Percentiles rank a stretch among this genome's conserved stretches.
Conservation (phyloP, 2,888 invertebrate species). For the Chloromyia formosa region DNA sequence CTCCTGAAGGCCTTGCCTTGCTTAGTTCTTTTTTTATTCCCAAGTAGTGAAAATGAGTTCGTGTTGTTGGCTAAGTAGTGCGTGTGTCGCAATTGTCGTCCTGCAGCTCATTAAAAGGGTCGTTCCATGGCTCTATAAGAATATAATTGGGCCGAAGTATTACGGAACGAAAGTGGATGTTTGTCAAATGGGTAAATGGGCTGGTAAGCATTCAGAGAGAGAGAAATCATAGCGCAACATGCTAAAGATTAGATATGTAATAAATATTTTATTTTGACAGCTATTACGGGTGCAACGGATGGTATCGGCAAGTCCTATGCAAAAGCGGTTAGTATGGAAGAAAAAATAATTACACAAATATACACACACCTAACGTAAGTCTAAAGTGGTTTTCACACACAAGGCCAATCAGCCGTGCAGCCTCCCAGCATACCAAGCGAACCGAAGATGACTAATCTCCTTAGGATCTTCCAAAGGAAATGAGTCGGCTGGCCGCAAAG, state of each 20-base stretch:
- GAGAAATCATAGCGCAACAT: too few species aligned
- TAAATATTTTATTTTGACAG: conserved; percentile 63
- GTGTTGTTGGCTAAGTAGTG: conserved; percentile 30
- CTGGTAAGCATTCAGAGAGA: conserved; percentile 81
- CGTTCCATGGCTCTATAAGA: conserved; percentile 62
- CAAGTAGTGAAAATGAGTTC: conserved; percentile 31
- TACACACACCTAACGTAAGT: too few species aligned
- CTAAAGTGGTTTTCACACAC: too few species aligned
- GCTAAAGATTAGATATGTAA: too few species aligned
- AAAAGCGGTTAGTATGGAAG: conserved; percentile 69
- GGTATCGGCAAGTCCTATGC: conserved; percentile 91
- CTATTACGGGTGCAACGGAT: conserved; percentile 88
- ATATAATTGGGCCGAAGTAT: conserved; percentile 67
- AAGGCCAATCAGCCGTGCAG: conserved; percentile 72
- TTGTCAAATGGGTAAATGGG: conserved; percentile 79
- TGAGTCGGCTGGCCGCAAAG: too few species aligned
- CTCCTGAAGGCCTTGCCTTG: too few species aligned
- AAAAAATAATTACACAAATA: too few species aligned
- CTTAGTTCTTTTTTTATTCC: too few species aligned
- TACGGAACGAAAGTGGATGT: conserved; percentile 72
- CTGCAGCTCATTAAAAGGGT: conserved; percentile 61
- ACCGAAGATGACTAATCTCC: too few species aligned
- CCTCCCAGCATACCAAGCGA: too few species aligned
- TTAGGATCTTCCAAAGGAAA: too few species aligned
- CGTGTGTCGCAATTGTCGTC: conserved; percentile 53